phyloP scores from a whole-genome alignment of 2,888 invertebrate species.

The Nipponacmea schrenckii region DNA sequence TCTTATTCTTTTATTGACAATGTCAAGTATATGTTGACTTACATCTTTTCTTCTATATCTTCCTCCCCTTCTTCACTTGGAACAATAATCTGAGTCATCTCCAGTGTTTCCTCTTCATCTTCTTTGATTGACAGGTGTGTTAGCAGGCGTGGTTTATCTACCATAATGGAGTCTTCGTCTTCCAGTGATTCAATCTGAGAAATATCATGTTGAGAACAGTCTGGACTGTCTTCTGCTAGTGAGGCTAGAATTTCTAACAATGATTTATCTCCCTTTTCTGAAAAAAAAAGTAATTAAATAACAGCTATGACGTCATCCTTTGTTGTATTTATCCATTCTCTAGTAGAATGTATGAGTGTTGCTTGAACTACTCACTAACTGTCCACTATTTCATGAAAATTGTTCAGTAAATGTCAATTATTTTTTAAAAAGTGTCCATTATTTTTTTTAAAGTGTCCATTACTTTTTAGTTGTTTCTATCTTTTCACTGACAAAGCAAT shows the following conservation, averaged over 20 bases:
- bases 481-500: no score
- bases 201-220: conserved; percentile 41
- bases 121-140: conserved; percentile 53
- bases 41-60: conserved; percentile 17
- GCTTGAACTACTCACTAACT: no score
- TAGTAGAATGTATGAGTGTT: no score
- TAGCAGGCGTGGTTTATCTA: conserved; percentile 36
- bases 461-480: no score
- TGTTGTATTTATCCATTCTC: no score
- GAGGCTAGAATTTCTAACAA: conserved; percentile 57
- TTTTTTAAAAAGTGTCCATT: no score
- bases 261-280: conserved; percentile 38
- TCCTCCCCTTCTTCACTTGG: conserved; percentile 31
- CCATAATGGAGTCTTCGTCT: conserved; percentile 81
- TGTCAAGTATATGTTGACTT: no score
- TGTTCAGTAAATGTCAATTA: no score
- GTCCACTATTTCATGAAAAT: no score
- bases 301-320: no score
- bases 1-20: no score
- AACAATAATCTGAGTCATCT: conserved; percentile 61
- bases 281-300: background rate
- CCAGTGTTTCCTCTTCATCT: conserved; percentile 59
- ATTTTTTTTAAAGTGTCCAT: no score
- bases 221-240: conserved; percentile 48
- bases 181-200: conserved; percentile 58